Evolutionary conservation across 2,113 vertebrate genomes (phyloP).

Genomic region (Motacilla tschutschensis): DNA sequence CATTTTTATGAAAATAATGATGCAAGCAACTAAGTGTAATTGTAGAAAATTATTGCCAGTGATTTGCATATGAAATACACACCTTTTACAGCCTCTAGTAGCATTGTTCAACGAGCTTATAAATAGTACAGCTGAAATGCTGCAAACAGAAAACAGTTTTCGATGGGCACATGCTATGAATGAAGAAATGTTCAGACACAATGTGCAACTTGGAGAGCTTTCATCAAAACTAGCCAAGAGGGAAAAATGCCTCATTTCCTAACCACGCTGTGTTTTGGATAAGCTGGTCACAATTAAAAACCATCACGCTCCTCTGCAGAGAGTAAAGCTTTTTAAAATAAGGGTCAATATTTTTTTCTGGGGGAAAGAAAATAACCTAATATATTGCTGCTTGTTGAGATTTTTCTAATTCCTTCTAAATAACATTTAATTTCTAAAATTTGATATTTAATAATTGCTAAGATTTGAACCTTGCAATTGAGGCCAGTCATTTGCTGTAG

Average conservation of each 20-base stretch:
- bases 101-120: conserved; percentile 71
- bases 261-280: conserved; percentile 11
- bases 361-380: background rate
- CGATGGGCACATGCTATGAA: conserved; percentile 63
- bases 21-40: conserved; percentile 59
- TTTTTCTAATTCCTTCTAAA: background rate
- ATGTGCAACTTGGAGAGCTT: conserved; percentile 59
- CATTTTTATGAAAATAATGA: conserved; percentile 60
- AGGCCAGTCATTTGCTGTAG: background rate
- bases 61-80: conserved; percentile 75
- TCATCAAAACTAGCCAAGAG: conserved; percentile 52
- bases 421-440: background rate
- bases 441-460: conserved; percentile 4
- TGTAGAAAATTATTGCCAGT: conserved; percentile 62
- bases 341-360: background rate
- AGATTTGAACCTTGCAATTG: background rate
- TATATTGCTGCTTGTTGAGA: background rate
- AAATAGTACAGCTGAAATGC: conserved; percentile 65
- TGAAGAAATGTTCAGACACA: conserved; percentile 60
- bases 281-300: conserved; percentile 30
- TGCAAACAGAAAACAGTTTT: conserved; percentile 58
- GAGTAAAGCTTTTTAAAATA: background rate
- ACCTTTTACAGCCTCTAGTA: conserved; percentile 67
- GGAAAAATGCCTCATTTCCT: conserved; percentile 49
- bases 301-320: background rate